Percentiles rank a stretch among this genome's conserved stretches.
Evolutionary conservation across 1,140 invertebrate genomes (phyloP).

Genomic region (Trichonephila inaurata): DNA sequence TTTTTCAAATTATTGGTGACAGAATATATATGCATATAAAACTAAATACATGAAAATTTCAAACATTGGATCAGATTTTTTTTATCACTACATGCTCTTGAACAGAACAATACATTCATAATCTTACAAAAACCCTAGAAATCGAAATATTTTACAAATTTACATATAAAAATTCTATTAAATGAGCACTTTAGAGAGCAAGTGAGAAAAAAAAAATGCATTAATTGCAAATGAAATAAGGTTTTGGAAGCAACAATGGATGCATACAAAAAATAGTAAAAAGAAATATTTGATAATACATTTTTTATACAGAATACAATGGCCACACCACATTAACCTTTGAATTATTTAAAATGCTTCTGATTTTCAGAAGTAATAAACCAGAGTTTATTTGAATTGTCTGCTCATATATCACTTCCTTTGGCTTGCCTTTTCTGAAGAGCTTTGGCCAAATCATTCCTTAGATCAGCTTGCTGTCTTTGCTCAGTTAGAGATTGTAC

Average conservation of each 20-base stretch:
- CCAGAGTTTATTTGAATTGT: constrained; percentile 24
- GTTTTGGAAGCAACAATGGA: neutral
- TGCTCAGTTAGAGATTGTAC: constrained; percentile 91
- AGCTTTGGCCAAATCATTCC: constrained; percentile 90
- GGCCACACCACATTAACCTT: constrained; percentile 31
- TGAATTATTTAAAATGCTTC: constrained; percentile 19
- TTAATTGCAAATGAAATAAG: neutral
- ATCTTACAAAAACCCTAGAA: neutral
- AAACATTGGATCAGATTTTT: neutral
- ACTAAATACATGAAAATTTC: neutral
- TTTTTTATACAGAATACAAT: constrained; percentile 32
- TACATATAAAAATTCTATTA: constrained; percentile 38
- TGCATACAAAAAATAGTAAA: neutral
- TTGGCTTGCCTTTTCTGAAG: constrained; percentile 88
- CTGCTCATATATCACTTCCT: constrained; percentile 77
- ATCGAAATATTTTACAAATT: constrained; percentile 43
- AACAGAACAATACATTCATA: neutral
- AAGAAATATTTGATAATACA: constrained; percentile 15
- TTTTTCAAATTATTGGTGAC: neutral
- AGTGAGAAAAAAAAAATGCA: neutral
- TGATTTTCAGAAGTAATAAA: neutral
- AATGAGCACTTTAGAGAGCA: constrained; percentile 10
- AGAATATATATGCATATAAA: neutral
- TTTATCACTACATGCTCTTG: neutral
- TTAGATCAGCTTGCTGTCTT: constrained; percentile 89